Evolutionary conservation across 2,113 vertebrate species (phyloP), one percentile per base, ranked within the genome.

Genomic region (Scartelaos histophorus): DNA sequence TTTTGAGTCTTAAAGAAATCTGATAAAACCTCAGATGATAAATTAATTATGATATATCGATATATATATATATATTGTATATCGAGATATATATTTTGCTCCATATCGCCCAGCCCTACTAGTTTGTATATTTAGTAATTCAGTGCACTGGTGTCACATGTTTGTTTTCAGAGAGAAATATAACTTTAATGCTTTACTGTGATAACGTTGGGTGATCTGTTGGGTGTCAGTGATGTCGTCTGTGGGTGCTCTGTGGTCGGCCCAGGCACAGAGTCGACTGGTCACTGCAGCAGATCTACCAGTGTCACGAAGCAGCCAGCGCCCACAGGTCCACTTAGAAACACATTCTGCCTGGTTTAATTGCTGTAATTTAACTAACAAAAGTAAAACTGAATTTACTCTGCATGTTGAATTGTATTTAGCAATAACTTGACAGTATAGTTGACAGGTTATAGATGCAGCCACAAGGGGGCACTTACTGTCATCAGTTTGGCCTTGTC

Each of bases 211-310:
- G n/a, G n/a, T n/a, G n/a, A n/a, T 46, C 84, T 99, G 67, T 88
- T 93, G 38, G 86, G 90, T 19, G 90, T 98, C 21, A 95, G 79
- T 57, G 93, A 95, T 0, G 3, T 97, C 66, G 95, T 98, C 71
- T 73, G 85, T 0, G 75, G 0, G 89, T 94, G 13, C 56, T 93
- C 3, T 85, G 61, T 0, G 93, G 90, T 78, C 88, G 77, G 5
- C 89, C 85, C 5, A 91, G 87, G 64, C 84, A 87, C 82, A 79
- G 70, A 1, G 80, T 97, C 13, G 90, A 91, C 56, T 97, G 97
- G 96, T 91, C 98, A 78, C 78, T 96, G 11, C 90, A 97, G 70
- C 95, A 96, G 67, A 71, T 98, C 3, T 97, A 97, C 85, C 97
- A 98, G 64, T 91, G 94, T 54, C 95, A 95, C 19, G 92, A 97